These are phyloP conservation scores for Ellobius talpinus DNA, from an alignment of 2,113 vertebrate species.

Conservation along the genomic window DNA sequence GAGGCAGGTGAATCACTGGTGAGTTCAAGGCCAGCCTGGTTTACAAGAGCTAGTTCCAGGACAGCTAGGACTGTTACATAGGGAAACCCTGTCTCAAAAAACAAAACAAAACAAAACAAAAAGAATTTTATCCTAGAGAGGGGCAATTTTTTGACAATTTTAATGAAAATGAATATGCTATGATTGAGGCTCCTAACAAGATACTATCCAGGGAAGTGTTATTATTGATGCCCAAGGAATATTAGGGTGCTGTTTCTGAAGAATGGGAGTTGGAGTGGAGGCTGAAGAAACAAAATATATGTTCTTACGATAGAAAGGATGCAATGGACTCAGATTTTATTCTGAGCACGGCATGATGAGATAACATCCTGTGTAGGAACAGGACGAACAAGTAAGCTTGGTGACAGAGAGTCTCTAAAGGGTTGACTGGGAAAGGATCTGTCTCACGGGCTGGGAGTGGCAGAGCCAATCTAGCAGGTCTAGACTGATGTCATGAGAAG, in stretches of 20 bases:
- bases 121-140: background rate
- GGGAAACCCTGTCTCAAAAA: too few relatives aligned
- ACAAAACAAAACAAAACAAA: too few relatives aligned
- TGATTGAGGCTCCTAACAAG: background rate
- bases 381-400: background rate
- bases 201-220: background rate
- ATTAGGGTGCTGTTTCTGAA: background rate
- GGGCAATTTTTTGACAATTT: background rate
- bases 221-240: background rate
- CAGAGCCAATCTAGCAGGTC: background rate
- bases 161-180: background rate
- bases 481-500: background rate
- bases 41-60: too few relatives aligned
- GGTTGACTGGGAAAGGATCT: background rate
- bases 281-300: background rate
- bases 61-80: too few relatives aligned
- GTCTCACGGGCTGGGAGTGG: background rate
- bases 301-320: background rate
- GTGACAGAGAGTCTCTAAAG: background rate
- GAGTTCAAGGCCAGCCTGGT: too few relatives aligned
- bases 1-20: too few relatives aligned
- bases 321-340: constrained; percentile 14
- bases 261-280: background rate
- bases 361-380: background rate
- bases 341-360: background rate